Percentiles rank a stretch among this genome's conserved stretches.
Evolutionary conservation across 2,113 vertebrate species (phyloP).

Genomic region (Hippolais icterina): DNA sequence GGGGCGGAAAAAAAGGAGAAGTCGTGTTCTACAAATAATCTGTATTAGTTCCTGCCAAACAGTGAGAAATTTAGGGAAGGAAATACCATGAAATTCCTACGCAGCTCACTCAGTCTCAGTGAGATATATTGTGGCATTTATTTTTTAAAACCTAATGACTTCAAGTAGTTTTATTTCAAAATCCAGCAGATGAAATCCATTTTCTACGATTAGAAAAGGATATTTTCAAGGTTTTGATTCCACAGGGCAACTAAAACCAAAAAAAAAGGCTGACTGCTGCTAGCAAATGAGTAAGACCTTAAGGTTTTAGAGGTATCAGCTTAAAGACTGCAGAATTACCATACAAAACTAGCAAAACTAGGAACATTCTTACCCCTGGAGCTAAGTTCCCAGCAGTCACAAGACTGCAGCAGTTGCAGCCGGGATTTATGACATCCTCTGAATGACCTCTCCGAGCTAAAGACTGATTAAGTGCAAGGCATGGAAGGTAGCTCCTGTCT

Average conservation of each 20-base stretch:
- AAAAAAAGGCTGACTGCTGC: neutral
- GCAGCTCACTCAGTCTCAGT: neutral
- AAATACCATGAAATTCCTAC: neutral
- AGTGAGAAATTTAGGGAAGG: neutral
- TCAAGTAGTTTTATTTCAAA: neutral
- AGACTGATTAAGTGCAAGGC: slow-evolving; percentile 30
- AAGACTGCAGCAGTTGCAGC: slow-evolving; percentile 65
- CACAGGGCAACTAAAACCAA: neutral
- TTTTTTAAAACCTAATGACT: neutral
- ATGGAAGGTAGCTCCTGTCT: slow-evolving; percentile 1
- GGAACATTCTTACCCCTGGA: neutral
- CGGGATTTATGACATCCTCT: slow-evolving; percentile 59
- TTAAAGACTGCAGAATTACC: neutral
- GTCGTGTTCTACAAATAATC: neutral
- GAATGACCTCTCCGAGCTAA: slow-evolving; percentile 43
- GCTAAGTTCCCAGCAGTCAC: slow-evolving; percentile 53
- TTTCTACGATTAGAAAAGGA: neutral
- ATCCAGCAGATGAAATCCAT: neutral
- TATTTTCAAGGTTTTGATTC: neutral
- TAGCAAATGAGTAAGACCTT: neutral
- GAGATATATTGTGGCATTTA: neutral
- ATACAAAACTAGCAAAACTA: neutral
- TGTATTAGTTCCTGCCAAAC: neutral
- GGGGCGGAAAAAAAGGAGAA: too few species aligned
- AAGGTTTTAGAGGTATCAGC: neutral